phyloP scores from a whole-genome alignment of 2,113 vertebrate species.

The Spheniscus mendiculus region DNA sequence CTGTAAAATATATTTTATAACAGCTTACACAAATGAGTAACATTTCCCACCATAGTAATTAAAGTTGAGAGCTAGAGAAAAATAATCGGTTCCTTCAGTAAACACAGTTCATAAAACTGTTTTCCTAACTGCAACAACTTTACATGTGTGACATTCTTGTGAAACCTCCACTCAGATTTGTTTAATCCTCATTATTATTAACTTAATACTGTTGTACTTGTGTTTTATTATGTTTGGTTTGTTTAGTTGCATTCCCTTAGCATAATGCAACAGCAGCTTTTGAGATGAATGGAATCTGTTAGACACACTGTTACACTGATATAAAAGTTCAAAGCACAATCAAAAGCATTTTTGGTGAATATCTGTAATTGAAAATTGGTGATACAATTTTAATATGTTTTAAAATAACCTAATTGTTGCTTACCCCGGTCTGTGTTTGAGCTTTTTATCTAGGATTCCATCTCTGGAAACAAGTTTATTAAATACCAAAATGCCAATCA shows the following conservation, averaged over 20 bases:
- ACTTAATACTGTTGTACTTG: slow-evolving; percentile 57
- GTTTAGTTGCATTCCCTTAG: slow-evolving; percentile 17
- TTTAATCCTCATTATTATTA: not conserved
- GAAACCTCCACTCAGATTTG: not conserved
- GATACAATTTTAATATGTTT: slow-evolving; percentile 31
- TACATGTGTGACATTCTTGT: not conserved
- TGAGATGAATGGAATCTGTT: slow-evolving; percentile 33
- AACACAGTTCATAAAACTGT: not conserved
- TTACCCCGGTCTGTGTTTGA: slow-evolving; percentile 99
- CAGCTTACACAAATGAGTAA: not conserved
- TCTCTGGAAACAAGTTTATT: slow-evolving; percentile 99
- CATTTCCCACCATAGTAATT: not conserved
- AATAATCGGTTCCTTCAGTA: not conserved
- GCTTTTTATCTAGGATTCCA: slow-evolving; percentile 99
- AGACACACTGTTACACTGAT: slow-evolving; percentile 2
- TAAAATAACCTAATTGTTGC: slow-evolving; percentile 69
- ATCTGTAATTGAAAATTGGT: slow-evolving; percentile 8
- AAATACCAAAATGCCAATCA: slow-evolving; percentile 99
- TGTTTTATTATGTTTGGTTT: slow-evolving; percentile 45
- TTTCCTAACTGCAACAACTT: not conserved
- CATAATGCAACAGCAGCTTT: slow-evolving; percentile 1
- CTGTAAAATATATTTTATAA: not conserved
- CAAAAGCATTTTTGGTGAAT: slow-evolving; percentile 20
- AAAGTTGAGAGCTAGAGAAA: not conserved
- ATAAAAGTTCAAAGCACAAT: slow-evolving; percentile 34